These are phyloP conservation scores for Drosophila grimshawi DNA, from an alignment of 1,140 invertebrate genomes.

Conservation along the genomic window DNA sequence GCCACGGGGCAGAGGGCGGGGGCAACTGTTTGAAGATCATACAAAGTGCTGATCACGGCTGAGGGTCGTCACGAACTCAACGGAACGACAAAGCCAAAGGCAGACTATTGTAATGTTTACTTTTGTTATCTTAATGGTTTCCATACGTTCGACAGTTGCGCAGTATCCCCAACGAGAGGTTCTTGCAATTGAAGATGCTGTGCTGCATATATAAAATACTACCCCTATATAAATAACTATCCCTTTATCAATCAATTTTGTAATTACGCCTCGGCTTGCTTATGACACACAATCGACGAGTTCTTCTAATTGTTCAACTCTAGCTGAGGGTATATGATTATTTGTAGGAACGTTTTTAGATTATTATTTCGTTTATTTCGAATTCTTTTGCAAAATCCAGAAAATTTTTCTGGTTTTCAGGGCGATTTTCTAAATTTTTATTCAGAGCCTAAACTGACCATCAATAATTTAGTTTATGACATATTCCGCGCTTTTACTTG, in stretches of 20 bases:
- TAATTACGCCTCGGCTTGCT: conserved; percentile 13
- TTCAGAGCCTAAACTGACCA: too few species aligned
- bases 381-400: too few species aligned
- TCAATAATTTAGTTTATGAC: too few species aligned
- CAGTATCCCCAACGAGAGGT: background rate
- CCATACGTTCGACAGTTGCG: conserved; percentile 1
- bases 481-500: too few species aligned
- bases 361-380: too few species aligned
- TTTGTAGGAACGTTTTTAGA: too few species aligned
- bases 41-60: conserved; percentile 37
- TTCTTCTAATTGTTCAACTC: background rate
- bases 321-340: background rate
- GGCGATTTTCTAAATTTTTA: too few species aligned
- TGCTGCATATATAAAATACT: too few species aligned
- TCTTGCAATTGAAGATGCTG: background rate
- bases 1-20: background rate
- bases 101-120: conserved; percentile 35
- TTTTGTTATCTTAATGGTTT: conserved; percentile 54
- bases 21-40: conserved; percentile 39
- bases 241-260: background rate
- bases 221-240: background rate
- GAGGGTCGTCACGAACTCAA: conserved; percentile 45
- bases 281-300: background rate
- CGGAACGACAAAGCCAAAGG: background rate
- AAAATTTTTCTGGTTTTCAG: too few species aligned